These are phyloP conservation scores for Urocolius indicus DNA, from an alignment of 2,113 vertebrate species.

Conservation along the genomic window DNA sequence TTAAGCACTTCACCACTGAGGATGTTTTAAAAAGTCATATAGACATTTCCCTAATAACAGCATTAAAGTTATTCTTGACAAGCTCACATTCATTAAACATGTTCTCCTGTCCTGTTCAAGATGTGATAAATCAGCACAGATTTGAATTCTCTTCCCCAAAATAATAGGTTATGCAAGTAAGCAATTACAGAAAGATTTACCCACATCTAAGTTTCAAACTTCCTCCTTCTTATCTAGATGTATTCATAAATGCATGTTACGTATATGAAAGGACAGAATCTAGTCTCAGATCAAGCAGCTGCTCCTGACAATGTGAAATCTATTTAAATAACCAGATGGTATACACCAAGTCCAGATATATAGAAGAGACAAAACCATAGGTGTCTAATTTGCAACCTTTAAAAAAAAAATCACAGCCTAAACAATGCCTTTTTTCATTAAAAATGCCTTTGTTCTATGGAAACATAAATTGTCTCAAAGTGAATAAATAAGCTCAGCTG, in stretches of 20 bases:
- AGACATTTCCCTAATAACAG: neutral
- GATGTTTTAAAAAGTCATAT: neutral
- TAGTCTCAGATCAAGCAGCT: neutral
- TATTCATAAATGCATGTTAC: neutral
- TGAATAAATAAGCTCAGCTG: conserved; percentile 67
- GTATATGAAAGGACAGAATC: neutral
- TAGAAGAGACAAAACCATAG: neutral
- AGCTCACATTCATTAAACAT: neutral
- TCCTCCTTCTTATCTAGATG: neutral
- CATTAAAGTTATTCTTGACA: neutral
- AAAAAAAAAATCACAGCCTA: neutral
- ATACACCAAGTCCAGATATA: neutral
- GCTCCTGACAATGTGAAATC: neutral
- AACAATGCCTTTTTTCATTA: neutral
- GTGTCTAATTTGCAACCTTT: neutral
- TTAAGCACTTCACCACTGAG: neutral
- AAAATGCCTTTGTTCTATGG: neutral
- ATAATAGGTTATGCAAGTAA: neutral
- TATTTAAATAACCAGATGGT: conserved; percentile 1
- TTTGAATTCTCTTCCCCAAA: neutral
- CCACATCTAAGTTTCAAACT: neutral
- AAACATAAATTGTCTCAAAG: conserved; percentile 15
- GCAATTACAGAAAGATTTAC: neutral
- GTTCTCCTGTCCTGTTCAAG: neutral
- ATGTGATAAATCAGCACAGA: neutral